phyloP scores from a whole-genome alignment of 2,797 vertebrate species.

The Glyptemys insculpta region DNA sequence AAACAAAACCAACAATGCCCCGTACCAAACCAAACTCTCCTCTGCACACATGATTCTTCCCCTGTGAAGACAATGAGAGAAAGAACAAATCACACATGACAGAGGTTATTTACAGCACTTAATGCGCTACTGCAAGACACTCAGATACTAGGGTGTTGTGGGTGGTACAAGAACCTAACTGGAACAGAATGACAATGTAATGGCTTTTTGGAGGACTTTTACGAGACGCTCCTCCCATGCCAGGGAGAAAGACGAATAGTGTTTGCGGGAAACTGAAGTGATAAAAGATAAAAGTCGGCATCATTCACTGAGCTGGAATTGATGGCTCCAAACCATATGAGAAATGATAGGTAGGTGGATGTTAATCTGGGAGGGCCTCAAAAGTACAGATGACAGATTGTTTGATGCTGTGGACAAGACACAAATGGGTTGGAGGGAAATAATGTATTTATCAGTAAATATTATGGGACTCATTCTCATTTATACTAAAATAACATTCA shows the following conservation, averaged over 20 bases:
- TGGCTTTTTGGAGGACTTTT: not conserved
- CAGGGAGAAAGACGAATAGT: not conserved
- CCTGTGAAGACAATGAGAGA: not conserved
- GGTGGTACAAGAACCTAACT: not conserved
- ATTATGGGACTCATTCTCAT: not conserved
- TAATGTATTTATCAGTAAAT: not conserved
- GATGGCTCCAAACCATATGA: not conserved
- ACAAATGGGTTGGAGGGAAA: not conserved
- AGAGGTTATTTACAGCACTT: not conserved
- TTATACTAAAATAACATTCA: not conserved
- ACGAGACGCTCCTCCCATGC: not conserved
- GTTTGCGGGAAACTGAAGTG: not conserved
- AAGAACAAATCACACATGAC: not conserved
- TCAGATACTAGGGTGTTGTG: not conserved
- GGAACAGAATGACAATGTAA: not conserved
- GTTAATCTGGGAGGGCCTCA: not conserved
- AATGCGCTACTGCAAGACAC: not conserved
- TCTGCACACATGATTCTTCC: not conserved
- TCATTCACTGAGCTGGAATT: not conserved
- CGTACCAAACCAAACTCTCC: not conserved
- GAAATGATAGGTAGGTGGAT: not conserved
- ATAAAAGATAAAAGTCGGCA: not conserved
- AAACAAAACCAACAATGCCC: not conserved
- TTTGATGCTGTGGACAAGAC: not conserved
- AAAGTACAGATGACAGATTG: not conserved